Base-by-base conservation (phyloP, 2,113 vertebrate species). In the Lipophrys pholis region DNA sequence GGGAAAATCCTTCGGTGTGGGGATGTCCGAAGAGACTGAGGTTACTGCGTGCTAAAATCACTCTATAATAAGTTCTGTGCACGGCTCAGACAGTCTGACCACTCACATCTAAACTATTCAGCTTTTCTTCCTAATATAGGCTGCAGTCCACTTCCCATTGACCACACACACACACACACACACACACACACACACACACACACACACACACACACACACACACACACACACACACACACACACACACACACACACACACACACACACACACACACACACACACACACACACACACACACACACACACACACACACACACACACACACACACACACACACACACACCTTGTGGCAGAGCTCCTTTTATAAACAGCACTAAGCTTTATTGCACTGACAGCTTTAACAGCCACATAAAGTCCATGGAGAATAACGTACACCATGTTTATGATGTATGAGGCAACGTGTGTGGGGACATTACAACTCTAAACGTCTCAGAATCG, bases 31-130 rank as follows among this genome's bases (percentile, higher is more conserved):
- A 51, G 39, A 55, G 58, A 53, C 7, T 36, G 35, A 21, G 11
- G 39, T 38, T 51, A 16, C 8, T 69, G 48, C 6, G 63, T 30
- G 35, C 12, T 6, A 53, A 65, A 72, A 58, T 48, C 11, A 71
- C 6, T 43, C 43, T 66, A 30, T 30, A 30, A 35, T 2, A 39
- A 66, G 12, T 65, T 68, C 11, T 61, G 52, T 14, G 59, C 45
- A 42, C 45, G 39, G 30, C 17, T 17, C 54, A 64, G 66, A 78
- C 50, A 48, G 0, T 14, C 62, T 75, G 75, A 43, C 46, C 67
- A 39, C 77, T 68, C 63, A 64, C 45, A 66, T 51, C 67, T 63
- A 42, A 80, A 75, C 78, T 69, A 72, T 83, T 55, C 42, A n/a
- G 55, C 52, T 71, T 59, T 52, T 60, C 60, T 45, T 73, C 71